Conservation (phyloP, 2,797 vertebrate species). For the Sitta carolinensis region DNA sequence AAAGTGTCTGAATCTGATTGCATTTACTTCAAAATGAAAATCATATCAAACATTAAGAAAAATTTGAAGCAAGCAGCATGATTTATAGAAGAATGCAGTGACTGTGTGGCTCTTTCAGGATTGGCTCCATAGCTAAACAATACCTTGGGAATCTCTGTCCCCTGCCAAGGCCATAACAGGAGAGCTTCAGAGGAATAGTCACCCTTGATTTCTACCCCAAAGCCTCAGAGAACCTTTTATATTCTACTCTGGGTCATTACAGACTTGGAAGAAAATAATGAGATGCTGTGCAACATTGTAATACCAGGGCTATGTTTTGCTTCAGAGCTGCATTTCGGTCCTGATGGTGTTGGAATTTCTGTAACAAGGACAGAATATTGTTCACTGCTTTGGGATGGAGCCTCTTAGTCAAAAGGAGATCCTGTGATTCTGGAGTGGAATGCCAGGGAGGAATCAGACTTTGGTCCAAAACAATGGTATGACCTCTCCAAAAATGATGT, state of each 20-base stretch:
- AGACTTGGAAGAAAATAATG: not conserved
- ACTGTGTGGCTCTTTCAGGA: not conserved
- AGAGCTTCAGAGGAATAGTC: not conserved
- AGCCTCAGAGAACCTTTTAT: not conserved
- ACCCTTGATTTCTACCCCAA: not conserved
- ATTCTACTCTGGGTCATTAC: accelerated
- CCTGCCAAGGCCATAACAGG: not conserved
- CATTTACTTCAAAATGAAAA: not conserved
- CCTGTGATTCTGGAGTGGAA: not conserved
- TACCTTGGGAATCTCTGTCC: not conserved
- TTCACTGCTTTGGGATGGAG: not conserved
- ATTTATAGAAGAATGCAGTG: not conserved
- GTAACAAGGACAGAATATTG: not conserved
- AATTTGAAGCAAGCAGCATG: not conserved
- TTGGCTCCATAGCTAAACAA: not conserved
- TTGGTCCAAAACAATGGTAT: not conserved
- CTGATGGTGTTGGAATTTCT: not conserved
- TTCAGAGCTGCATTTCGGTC: not conserved
- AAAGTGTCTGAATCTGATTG: not conserved
- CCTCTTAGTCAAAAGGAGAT: not conserved
- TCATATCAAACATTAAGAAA: not conserved
- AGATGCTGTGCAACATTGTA: not conserved
- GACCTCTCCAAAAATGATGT: not conserved
- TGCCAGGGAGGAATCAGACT: not conserved
- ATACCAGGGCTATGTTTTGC: accelerated